phyloP scores from a whole-genome alignment of 92 coral and sea anemone species.

The Desmophyllum pertusum region DNA sequence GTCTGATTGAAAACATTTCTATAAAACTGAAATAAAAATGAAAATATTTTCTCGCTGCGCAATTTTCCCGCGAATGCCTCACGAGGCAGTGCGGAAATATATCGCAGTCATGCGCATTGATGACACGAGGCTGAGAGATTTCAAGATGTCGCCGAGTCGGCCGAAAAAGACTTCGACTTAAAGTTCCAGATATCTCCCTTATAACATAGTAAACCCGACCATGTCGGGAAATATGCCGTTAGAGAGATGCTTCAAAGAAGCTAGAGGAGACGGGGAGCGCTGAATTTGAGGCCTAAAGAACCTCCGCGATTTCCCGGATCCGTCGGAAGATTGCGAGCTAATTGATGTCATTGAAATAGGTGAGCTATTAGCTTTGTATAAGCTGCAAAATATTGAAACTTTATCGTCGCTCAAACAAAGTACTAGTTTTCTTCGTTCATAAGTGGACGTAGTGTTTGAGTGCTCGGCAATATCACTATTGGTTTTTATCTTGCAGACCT shows the following conservation, averaged over 20 bases:
- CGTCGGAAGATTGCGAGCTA: slow-evolving; percentile 89
- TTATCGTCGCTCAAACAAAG: background rate
- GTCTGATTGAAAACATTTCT: no score
- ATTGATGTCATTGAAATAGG: slow-evolving; percentile 99
- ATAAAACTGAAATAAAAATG: no score
- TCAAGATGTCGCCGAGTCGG: slow-evolving; percentile 51
- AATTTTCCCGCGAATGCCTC: background rate
- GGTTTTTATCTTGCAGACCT: slow-evolving; percentile 69
- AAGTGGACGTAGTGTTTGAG: background rate
- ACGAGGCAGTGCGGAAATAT: slow-evolving; percentile 22
- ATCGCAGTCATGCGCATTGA: slow-evolving; percentile 22
- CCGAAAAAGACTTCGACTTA: slow-evolving; percentile 28
- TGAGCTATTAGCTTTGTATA: slow-evolving; percentile 34
- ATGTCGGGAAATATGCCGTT: slow-evolving; percentile 81
- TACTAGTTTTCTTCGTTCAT: background rate
- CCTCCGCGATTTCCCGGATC: slow-evolving; percentile 96
- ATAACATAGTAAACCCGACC: slow-evolving; percentile 65
- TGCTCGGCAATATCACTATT: slow-evolving; percentile 1
- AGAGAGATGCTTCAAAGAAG: slow-evolving; percentile 96
- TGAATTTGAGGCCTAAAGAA: slow-evolving; percentile 81
- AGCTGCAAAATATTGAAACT: background rate
- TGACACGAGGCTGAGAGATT: slow-evolving; percentile 22
- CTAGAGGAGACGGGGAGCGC: slow-evolving; percentile 93
- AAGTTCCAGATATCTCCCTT: slow-evolving; percentile 24
- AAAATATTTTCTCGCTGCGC: no score